A percentile compares a stretch with the other conserved stretches of the same genome.
phyloP scores from a whole-genome alignment of 2,888 invertebrate genomes.

The Drosophila differens region DNA sequence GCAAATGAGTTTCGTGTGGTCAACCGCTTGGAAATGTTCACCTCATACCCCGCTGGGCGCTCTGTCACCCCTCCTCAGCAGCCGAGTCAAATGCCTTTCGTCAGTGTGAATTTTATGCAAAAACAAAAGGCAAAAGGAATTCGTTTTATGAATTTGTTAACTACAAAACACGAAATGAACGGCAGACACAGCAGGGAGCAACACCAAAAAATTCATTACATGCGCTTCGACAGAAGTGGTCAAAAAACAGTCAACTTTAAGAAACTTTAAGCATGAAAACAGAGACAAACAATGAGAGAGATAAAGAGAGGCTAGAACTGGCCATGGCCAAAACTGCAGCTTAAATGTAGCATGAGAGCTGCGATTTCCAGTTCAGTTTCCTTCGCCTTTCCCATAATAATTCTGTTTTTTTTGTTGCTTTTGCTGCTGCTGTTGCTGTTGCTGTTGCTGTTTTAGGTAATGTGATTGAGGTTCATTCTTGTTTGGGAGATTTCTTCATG shows the following conservation, averaged over 20 bases:
- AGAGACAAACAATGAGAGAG: background rate
- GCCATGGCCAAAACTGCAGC: constrained; percentile 18
- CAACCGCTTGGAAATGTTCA: constrained; percentile 64
- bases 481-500: constrained; percentile 47
- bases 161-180: constrained; percentile 68
- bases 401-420: background rate
- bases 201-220: constrained; percentile 45
- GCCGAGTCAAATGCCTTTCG: constrained; percentile 37
- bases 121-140: constrained; percentile 54
- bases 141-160: constrained; percentile 76
- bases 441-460: constrained; percentile 6
- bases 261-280: background rate
- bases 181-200: constrained; percentile 7
- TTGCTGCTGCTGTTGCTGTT: constrained; percentile 2
- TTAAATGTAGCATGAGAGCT: constrained; percentile 50
- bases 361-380: constrained; percentile 2
- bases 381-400: constrained; percentile 5
- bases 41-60: constrained; percentile 15
- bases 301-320: background rate
- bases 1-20: constrained; percentile 74
- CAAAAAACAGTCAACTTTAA: constrained; percentile 6
- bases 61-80: background rate
- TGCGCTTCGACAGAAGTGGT: constrained; percentile 10
- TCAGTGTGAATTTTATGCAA: constrained; percentile 49
- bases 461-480: constrained; percentile 45